A percentile compares a stretch with the other conserved stretches of the same genome.
Conservation (phyloP, 2,797 vertebrate species). For the Fistularia commersonii region DNA sequence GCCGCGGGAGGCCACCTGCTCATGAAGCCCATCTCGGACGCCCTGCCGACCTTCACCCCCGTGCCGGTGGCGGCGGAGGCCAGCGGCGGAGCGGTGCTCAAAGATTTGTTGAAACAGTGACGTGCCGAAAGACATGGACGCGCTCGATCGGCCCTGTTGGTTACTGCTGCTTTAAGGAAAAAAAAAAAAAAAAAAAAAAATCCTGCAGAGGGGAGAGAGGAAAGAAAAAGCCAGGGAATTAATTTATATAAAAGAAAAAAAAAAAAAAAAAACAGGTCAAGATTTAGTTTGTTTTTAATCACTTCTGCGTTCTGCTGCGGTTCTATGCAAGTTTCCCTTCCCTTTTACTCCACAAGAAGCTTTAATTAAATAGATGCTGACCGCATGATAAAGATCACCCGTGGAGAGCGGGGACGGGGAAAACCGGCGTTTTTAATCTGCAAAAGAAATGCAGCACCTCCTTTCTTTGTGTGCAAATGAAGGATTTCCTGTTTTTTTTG, state of each 20-base stretch:
- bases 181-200: too few relatives aligned
- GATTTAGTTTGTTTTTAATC: not conserved
- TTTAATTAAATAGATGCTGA: not conserved
- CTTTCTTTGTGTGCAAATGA: too few relatives aligned
- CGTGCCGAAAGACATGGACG: not conserved
- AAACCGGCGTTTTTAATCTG: too few relatives aligned
- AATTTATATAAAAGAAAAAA: too few relatives aligned
- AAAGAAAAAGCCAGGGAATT: too few relatives aligned
- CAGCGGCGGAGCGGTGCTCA: constrained; percentile 87
- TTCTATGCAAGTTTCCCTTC: constrained; percentile 59
- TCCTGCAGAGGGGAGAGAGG: constrained; percentile 7
- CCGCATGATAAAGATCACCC: too few relatives aligned
- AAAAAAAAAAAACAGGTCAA: too few relatives aligned
- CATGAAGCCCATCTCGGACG: constrained; percentile 92
- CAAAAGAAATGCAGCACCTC: constrained; percentile 1
- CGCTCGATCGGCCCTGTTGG: not conserved
- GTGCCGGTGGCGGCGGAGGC: constrained; percentile 88
- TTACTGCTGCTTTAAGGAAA: too few relatives aligned
- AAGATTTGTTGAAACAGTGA: constrained; percentile 92
- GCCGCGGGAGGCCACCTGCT: constrained; percentile 83
- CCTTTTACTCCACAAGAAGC: constrained; percentile 20
- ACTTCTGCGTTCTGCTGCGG: constrained; percentile 12
- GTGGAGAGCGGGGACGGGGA: too few relatives aligned
- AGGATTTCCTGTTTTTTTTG: constrained; percentile 11
- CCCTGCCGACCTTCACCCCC: constrained; percentile 91